phyloP scores from a whole-genome alignment of 2,797 vertebrate species.

The Alauda arvensis region DNA sequence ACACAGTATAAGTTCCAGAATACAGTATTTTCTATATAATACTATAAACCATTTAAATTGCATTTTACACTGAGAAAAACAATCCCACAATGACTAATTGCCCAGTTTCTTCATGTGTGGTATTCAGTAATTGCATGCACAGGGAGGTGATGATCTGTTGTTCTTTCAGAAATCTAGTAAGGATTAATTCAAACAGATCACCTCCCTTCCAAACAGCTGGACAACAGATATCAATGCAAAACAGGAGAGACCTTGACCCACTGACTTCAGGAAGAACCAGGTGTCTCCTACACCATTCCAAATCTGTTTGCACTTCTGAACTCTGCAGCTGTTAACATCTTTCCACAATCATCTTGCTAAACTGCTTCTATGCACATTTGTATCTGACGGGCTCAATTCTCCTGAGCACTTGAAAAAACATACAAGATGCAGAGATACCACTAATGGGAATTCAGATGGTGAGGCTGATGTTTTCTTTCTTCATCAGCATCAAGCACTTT shows the following conservation, averaged over 20 bases:
- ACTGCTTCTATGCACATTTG: constrained; percentile 5
- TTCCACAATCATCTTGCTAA: not conserved
- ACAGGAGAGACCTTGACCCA: not conserved
- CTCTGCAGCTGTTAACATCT: constrained; percentile 5
- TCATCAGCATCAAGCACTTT: not conserved
- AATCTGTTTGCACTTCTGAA: constrained; percentile 21
- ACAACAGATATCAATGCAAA: not conserved
- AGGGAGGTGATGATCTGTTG: not conserved
- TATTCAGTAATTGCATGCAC: not conserved
- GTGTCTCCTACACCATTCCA: not conserved
- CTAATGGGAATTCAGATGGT: not conserved
- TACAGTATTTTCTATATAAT: not conserved
- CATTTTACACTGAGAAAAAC: not conserved
- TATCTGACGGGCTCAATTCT: not conserved
- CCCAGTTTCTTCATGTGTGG: not conserved
- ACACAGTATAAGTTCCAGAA: not conserved
- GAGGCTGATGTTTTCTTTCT: not conserved
- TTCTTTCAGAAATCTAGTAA: not conserved
- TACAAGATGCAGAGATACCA: not conserved
- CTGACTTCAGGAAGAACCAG: not conserved
- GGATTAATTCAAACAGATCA: not conserved
- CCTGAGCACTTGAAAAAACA: not conserved
- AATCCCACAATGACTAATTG: not conserved
- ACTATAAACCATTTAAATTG: not conserved
- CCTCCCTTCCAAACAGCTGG: not conserved